phyloP scores from a whole-genome alignment of 1,140 invertebrate genomes.

The Amyelois transitella region DNA sequence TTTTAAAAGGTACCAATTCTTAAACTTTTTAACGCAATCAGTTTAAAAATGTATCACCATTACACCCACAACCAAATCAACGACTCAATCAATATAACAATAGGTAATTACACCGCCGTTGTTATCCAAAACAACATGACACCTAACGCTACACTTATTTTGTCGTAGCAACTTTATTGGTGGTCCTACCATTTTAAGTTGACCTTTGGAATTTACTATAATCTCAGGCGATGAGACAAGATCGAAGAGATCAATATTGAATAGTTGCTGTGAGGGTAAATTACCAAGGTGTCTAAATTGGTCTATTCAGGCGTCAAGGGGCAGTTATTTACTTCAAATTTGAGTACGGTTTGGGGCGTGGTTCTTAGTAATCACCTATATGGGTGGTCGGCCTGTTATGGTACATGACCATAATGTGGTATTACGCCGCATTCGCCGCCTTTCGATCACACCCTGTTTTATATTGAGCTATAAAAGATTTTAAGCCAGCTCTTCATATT shows the following conservation, averaged over 20 bases:
- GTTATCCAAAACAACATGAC: slow-evolving; percentile 19
- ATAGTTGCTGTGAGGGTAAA: slow-evolving; percentile 15
- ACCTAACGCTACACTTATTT: slow-evolving; percentile 19
- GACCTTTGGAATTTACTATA: slow-evolving; percentile 10
- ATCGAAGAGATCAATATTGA: slow-evolving; percentile 6
- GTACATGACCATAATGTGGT: slow-evolving; percentile 36
- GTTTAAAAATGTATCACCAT: no score
- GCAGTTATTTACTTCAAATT: slow-evolving; percentile 41
- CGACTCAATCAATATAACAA: slow-evolving; percentile 25
- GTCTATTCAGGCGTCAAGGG: slow-evolving; percentile 24
- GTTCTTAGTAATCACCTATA: slow-evolving; percentile 29
- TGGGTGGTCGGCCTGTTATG: slow-evolving; percentile 51
- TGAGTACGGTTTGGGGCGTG: slow-evolving; percentile 46
- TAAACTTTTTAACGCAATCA: no score
- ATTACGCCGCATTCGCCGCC: slow-evolving; percentile 23
- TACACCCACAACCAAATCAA: slow-evolving; percentile 8
- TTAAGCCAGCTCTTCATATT: background rate
- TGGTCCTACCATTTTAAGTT: slow-evolving; percentile 4
- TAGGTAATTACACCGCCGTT: slow-evolving; percentile 11
- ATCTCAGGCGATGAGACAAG: background rate
- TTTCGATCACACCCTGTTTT: slow-evolving; percentile 33
- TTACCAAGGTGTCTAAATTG: slow-evolving; percentile 34
- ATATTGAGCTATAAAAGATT: slow-evolving; percentile 26
- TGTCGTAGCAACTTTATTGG: slow-evolving; percentile 12
- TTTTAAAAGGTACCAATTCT: no score